Evolutionary conservation across 2,113 vertebrate genomes (phyloP), one percentile per base, ranked within the genome.

Genomic region (Pterophyllum scalare): DNA sequence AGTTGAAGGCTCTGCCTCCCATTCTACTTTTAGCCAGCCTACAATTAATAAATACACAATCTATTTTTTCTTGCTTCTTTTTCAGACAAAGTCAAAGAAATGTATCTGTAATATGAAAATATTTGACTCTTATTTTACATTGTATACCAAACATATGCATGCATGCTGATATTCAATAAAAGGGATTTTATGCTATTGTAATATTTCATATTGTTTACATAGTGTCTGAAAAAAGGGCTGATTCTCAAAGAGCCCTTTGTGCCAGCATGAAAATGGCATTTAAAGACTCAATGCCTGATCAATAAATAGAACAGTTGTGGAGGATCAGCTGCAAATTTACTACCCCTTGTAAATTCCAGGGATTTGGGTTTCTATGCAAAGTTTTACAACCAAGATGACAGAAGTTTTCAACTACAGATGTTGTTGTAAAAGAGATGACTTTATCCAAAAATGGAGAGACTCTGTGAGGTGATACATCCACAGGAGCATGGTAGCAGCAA

Each of bases 291-390:
- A 5, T n/a, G 56, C 46, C 33, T 83, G 85, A 94, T 94, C 91
- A 93, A 92, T 94, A 93, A 91, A 93, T 76, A 60, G 52, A 64
- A 14, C 38, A 1, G 75, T 79, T 79, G 84, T 75, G 79, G 85
- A 83, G 75, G 85, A 87, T 93, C 89, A 86, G 54, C 60, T 22
- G 26, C 56, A 84, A 57, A 28, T 92, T 94, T 93, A 94, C 89
- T 83, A 35, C 74, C n/a, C 28, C 52, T 79, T 80, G 26, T 93
- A 94, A 93, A 94, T 93, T 93, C 87, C 84, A 88, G 62, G 74
- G 92, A 85, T 89, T 91, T 88, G 64, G 81, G 90, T 95, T 94
- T 93, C 90, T 85, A 83, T 58, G 79, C 75, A 89, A 88, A 86
- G 52, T 86, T 81, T 88, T 17, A 89, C 86, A 74, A 22, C 5